Percentiles rank a stretch among this genome's conserved stretches.
These are phyloP conservation scores for Phenganax marumi DNA, from an alignment of 92 coral and sea anemone species.

Conservation along the genomic window DNA sequence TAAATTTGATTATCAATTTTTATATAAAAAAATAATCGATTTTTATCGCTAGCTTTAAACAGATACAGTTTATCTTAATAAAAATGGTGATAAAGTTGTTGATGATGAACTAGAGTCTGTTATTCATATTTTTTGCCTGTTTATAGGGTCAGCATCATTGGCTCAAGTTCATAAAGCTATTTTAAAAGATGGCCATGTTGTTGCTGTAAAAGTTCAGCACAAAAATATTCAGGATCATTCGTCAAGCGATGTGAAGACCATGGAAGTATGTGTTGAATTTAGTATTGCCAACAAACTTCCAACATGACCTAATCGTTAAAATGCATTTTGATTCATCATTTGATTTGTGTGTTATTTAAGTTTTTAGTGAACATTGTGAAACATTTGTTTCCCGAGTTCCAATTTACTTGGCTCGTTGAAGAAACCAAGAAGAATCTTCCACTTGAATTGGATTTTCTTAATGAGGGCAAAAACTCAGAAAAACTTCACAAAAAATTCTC, in stretches of 20 bases:
- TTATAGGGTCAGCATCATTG: constrained; percentile 79
- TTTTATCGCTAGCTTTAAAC: too few species aligned
- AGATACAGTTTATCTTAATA: too few species aligned
- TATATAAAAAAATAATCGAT: too few species aligned
- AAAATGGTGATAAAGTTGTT: background rate
- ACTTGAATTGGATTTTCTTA: constrained; percentile 84
- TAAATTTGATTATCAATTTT: background rate
- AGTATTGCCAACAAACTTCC: background rate
- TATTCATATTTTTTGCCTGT: background rate
- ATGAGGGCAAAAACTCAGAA: constrained; percentile 90
- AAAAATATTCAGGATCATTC: constrained; percentile 92
- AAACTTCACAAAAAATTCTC: constrained; percentile 67
- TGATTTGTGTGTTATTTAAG: constrained; percentile 36
- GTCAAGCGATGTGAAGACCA: constrained; percentile 82
- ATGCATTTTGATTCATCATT: background rate
- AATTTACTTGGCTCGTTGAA: constrained; percentile 90
- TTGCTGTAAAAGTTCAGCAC: constrained; percentile 95
- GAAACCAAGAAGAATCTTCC: constrained; percentile 95
- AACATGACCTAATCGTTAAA: background rate
- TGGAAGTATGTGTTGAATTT: constrained; percentile 64
- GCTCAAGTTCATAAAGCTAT: constrained; percentile 97
- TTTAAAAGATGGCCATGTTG: constrained; percentile 77
- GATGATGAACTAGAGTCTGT: background rate
- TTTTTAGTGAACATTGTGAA: constrained; percentile 75
- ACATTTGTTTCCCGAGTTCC: constrained; percentile 87